phyloP scores from a whole-genome alignment of 2,113 vertebrate genomes.

The Xenotilapia longispinis region DNA sequence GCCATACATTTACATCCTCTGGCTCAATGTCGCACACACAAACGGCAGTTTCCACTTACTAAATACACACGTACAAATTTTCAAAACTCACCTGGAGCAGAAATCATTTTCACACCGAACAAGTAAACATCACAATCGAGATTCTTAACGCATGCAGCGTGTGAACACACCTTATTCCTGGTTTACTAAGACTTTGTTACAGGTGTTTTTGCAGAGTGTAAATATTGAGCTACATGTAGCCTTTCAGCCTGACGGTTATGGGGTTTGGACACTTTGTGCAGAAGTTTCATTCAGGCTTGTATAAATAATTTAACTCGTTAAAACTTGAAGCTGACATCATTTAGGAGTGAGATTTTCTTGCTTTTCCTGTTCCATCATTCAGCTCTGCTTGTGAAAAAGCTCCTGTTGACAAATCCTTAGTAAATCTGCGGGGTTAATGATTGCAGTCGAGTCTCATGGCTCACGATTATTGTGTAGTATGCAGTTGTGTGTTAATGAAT shows the following conservation, averaged over 20 bases:
- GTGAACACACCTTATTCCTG: slow-evolving; percentile 31
- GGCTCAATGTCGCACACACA: slow-evolving; percentile 4
- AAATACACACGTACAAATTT: slow-evolving; percentile 21
- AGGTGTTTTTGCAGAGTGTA: slow-evolving; percentile 14
- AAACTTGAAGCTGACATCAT: slow-evolving; percentile 37
- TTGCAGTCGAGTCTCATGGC: slow-evolving; percentile 22
- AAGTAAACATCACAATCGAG: slow-evolving; percentile 46
- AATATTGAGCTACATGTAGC: neutral
- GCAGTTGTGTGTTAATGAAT: slow-evolving; percentile 21
- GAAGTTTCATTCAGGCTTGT: neutral
- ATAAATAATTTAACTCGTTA: neutral
- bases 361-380: neutral
- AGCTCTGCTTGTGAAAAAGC: slow-evolving; percentile 9
- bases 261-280: neutral
- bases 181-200: slow-evolving; percentile 38
- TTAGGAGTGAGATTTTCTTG: neutral
- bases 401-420: slow-evolving; percentile 31
- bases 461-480: slow-evolving; percentile 8
- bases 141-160: slow-evolving; percentile 56
- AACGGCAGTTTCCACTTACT: slow-evolving; percentile 42
- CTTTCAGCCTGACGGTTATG: neutral
- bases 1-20: slow-evolving; percentile 33
- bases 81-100: slow-evolving; percentile 32
- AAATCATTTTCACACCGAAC: slow-evolving; percentile 49
- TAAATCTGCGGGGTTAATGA: slow-evolving; percentile 5